Base-by-base conservation (phyloP, 2,113 vertebrate genomes). In the Dicrurus megarhynchus region DNA sequence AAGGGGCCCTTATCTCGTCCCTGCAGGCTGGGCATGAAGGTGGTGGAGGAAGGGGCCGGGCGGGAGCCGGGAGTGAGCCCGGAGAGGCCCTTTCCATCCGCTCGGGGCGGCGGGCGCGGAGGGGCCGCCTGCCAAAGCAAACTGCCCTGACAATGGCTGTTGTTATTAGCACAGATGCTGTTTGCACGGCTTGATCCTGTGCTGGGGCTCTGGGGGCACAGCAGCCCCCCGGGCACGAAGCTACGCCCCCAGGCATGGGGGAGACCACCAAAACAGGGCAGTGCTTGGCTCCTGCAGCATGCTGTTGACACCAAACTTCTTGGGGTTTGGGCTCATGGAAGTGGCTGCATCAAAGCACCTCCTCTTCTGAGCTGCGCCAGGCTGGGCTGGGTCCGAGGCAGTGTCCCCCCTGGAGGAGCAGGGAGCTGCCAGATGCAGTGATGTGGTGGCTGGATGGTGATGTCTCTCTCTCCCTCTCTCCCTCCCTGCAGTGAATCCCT, bases 401-500 rank as follows among this genome's bases (percentile, higher is more conserved):
- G 59, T 3, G 10, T 16, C 14, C 12, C 26, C 35, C 18, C 3
- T 0, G 0, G 53, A 39, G 68, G 44, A 69, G 65, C 60, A 13
- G 39, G 35, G 22, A 75, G 61, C 4, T 9, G 5, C 27, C 1
- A 7, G 47, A 2, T 2, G 8, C 9, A 7, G 79, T 2, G 67
- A 14, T 21, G 3, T 20, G 2, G 15, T 10, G 75, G 35, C 27
- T 46, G 63, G 56, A 11, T 10, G 53, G 32, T 87, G 87, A 95
- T 6, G 1, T 30, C 11, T 79, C 16, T 77, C 65, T 95, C 91
- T 3, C n/a, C n/a, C 26, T 23, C 50, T 47, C 14, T 73, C 80
- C 84, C 47, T 55, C 60, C 22, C 81, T 2, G 6, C 98, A 99
- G 99, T 98, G 96, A 99, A 99, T 69, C 99, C 99, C 22, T 99